phyloP scores from a whole-genome alignment of 2,113 vertebrate genomes.

The Heliornis fulica region DNA sequence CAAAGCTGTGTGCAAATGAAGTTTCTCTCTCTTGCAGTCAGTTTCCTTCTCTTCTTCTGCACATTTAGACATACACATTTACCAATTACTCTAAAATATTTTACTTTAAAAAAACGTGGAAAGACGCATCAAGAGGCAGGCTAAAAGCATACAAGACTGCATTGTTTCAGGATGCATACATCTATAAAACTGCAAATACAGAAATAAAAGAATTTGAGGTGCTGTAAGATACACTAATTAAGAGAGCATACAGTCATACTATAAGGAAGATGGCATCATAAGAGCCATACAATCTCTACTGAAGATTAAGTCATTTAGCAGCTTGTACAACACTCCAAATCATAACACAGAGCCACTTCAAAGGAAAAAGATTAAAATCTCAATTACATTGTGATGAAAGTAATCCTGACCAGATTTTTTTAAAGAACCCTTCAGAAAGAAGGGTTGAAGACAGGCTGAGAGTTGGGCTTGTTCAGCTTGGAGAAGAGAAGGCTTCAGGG shows the following conservation, averaged over 20 bases:
- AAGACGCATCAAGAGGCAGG: background rate
- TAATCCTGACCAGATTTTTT: background rate
- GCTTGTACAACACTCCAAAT: background rate
- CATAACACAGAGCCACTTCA: background rate
- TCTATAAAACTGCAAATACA: background rate
- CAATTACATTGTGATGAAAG: background rate
- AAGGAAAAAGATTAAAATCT: background rate
- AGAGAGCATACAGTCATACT: background rate
- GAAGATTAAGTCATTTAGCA: background rate
- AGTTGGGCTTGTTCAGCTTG: no score
- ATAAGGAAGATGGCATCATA: background rate
- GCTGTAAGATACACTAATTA: background rate
- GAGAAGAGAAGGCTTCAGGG: no score
- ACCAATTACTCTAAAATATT: background rate
- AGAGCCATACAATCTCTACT: background rate
- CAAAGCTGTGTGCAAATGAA: background rate
- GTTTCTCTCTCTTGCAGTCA: background rate
- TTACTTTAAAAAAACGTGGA: background rate
- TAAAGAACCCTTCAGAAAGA: background rate
- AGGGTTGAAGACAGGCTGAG: no score
- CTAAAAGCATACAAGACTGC: background rate
- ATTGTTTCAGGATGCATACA: background rate
- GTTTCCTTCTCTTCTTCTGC: background rate
- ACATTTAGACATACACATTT: background rate
- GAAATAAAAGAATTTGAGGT: background rate